These are phyloP conservation scores for Stenodera caucasica DNA, from an alignment of 2,888 invertebrate genomes.

Conservation along the genomic window DNA sequence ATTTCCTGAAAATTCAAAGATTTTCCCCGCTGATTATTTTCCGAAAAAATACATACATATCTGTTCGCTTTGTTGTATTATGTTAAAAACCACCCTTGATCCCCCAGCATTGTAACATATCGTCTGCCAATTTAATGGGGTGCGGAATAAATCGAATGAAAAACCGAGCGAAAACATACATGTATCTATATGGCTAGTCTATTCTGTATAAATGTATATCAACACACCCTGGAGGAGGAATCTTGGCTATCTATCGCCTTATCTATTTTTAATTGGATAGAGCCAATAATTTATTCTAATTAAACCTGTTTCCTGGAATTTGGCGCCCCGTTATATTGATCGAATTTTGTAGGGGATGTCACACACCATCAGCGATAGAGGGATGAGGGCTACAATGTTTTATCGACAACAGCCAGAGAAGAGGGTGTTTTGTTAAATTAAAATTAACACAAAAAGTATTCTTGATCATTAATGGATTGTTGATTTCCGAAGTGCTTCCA, in stretches of 20 bases:
- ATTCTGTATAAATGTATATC: neutral
- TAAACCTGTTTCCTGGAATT: conserved; percentile 34
- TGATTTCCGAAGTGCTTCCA: too few relatives aligned
- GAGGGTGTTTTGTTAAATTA: too few relatives aligned
- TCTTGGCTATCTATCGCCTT: conserved; percentile 17
- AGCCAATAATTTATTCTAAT: conserved; percentile 42
- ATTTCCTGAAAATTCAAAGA: too few relatives aligned
- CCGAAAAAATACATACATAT: neutral
- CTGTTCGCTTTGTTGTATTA: neutral
- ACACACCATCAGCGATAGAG: neutral
- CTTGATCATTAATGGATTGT: too few relatives aligned
- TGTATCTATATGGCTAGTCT: too few relatives aligned
- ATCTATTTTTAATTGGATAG: conserved; percentile 40
- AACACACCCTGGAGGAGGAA: neutral
- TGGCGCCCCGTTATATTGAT: neutral
- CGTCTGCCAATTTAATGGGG: conserved; percentile 10
- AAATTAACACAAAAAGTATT: too few relatives aligned
- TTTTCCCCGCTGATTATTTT: too few relatives aligned
- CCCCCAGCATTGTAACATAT: neutral
- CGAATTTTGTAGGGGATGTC: neutral
- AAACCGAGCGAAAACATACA: conserved; percentile 21
- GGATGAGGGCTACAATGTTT: neutral
- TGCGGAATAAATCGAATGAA: conserved; percentile 23
- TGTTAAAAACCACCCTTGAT: neutral
- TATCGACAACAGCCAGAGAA: too few relatives aligned